These are phyloP conservation scores for Scaptomyza parva DNA, from an alignment of 2,888 invertebrate species.

Conservation along the genomic window DNA sequence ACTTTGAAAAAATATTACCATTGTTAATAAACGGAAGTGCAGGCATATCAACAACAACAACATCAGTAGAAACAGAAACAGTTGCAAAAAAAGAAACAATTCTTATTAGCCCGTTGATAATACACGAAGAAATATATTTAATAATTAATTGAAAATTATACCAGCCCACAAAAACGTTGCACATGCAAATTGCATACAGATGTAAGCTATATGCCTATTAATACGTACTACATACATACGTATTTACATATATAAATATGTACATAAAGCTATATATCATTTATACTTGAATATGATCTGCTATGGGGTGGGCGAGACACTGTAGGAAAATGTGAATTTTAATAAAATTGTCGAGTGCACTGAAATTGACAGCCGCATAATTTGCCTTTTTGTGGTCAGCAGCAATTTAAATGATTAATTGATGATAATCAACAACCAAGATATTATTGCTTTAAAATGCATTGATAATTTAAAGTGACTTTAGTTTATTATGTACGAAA, in stretches of 20 bases:
- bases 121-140: conserved; percentile 61
- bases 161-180: conserved; percentile 22
- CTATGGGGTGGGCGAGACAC: conserved; percentile 26
- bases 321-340: conserved; percentile 50
- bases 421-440: conserved; percentile 45
- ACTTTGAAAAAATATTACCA: conserved; percentile 42
- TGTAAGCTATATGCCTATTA: conserved; percentile 27
- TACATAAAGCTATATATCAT: conserved; percentile 2
- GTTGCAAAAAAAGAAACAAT: conserved; percentile 39
- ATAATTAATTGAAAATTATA: conserved; percentile 74
- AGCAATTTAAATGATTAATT: conserved; percentile 59
- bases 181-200: conserved; percentile 39
- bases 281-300: conserved; percentile 17
- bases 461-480: conserved; percentile 31
- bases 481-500: not conserved
- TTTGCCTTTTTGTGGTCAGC: conserved; percentile 50
- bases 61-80: conserved; percentile 27
- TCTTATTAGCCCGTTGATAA: conserved; percentile 69
- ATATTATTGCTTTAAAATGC: conserved; percentile 32
- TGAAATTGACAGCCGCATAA: conserved; percentile 64
- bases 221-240: conserved; percentile 14
- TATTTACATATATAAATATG: conserved; percentile 4
- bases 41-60: conserved; percentile 46
- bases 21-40: conserved; percentile 66
- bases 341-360: conserved; percentile 61